Conservation (phyloP, 2,888 invertebrate genomes). For the Drosophila nigricruria region DNA sequence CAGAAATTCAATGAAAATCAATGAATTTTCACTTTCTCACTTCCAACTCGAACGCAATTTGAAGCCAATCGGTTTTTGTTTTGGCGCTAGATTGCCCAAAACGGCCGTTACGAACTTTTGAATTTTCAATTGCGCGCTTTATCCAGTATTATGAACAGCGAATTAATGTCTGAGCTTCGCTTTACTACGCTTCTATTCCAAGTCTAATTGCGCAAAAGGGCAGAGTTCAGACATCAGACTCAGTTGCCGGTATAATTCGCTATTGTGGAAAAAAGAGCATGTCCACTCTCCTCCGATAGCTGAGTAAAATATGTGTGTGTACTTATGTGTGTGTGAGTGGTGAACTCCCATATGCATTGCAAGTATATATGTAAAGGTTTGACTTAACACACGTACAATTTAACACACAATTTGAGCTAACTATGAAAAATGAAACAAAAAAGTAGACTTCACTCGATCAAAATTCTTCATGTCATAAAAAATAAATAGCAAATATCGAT, state of each 20-base stretch:
- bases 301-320: too few relatives aligned
- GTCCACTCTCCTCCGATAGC: constrained; percentile 45
- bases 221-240: constrained; percentile 53
- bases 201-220: constrained; percentile 46
- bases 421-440: too few relatives aligned
- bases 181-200: constrained; percentile 25
- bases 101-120: constrained; percentile 35
- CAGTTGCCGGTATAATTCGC: constrained; percentile 43
- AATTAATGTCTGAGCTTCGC: constrained; percentile 7
- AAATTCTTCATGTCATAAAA: not conserved
- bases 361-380: not conserved
- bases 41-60: constrained; percentile 1
- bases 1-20: constrained; percentile 44
- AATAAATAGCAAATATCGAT: too few relatives aligned
- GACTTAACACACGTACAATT: too few relatives aligned
- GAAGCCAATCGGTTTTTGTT: constrained; percentile 67
- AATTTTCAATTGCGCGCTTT: constrained; percentile 54
- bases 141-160: constrained; percentile 26
- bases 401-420: not conserved
- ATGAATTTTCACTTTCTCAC: constrained; percentile 30
- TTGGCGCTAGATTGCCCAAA: constrained; percentile 2
- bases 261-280: constrained; percentile 21
- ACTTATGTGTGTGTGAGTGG: not conserved
- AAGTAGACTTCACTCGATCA: not conserved
- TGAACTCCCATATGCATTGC: not conserved